These are phyloP conservation scores for Littorina saxatilis DNA, from an alignment of 1,140 invertebrate species.

Conservation along the genomic window DNA sequence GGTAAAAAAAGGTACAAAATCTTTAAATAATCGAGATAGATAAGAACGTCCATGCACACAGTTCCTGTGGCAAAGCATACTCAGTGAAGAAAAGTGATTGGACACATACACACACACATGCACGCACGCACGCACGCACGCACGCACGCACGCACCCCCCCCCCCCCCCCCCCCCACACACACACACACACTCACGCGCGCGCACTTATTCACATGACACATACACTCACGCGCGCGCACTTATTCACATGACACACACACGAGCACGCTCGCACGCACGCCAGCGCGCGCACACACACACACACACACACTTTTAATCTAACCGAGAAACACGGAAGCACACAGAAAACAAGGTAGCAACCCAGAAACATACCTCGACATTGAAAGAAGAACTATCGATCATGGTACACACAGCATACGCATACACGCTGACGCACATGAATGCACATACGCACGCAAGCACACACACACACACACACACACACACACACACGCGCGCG, in stretches of 20 bases:
- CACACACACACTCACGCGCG: constrained; percentile 6
- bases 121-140: neutral
- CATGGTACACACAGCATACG: too few species aligned
- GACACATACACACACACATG: neutral
- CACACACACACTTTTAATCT: neutral
- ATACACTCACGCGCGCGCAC: neutral
- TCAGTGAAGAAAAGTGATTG: too few species aligned
- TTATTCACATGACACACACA: neutral
- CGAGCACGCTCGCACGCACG: neutral
- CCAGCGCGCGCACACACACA: neutral
- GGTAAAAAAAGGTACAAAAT: too few species aligned
- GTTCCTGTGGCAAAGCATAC: too few species aligned
- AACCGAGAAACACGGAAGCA: too few species aligned
- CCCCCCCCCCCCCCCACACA: neutral
- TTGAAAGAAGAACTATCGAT: too few species aligned
- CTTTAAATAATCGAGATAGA: too few species aligned
- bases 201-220: neutral
- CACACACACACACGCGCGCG: neutral
- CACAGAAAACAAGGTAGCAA: too few species aligned
- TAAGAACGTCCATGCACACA: too few species aligned
- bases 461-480: neutral
- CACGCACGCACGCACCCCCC: neutral
- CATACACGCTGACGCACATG: neutral
- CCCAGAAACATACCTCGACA: too few species aligned
- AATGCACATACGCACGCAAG: neutral